These are phyloP conservation scores for Epiblema foenella DNA, from an alignment of 2,888 invertebrate genomes.

Conservation along the genomic window DNA sequence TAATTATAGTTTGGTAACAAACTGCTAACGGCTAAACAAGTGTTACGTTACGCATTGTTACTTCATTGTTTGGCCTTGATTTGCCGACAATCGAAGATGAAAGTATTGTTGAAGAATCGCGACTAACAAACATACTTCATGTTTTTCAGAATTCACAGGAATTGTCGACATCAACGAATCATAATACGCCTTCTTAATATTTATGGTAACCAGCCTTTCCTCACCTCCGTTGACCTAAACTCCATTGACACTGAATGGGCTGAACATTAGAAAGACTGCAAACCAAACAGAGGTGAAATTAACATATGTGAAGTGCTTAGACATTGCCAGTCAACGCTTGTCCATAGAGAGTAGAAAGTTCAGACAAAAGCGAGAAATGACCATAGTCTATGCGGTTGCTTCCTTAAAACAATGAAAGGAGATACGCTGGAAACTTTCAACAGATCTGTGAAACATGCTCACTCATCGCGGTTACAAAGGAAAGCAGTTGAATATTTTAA, in stretches of 20 bases:
- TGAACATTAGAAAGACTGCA: slow-evolving; percentile 55
- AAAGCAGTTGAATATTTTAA: slow-evolving; percentile 33
- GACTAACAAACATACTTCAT: slow-evolving; percentile 31
- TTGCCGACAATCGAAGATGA: slow-evolving; percentile 54
- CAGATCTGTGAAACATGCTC: slow-evolving; percentile 43
- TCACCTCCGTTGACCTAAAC: slow-evolving; percentile 7
- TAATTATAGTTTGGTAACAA: slow-evolving; percentile 52
- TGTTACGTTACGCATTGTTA: slow-evolving; percentile 51
- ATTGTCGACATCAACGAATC: neutral
- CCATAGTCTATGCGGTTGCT: slow-evolving; percentile 71
- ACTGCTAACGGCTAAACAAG: slow-evolving; percentile 58
- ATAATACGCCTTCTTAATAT: neutral
- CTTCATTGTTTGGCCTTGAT: slow-evolving; percentile 64
- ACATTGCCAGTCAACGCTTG: slow-evolving; percentile 65
- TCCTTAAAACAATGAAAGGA: slow-evolving; percentile 63
- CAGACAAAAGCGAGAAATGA: slow-evolving; percentile 72
- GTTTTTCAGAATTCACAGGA: neutral
- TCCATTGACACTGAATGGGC: slow-evolving; percentile 6
- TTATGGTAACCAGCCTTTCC: neutral
- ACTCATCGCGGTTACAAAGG: slow-evolving; percentile 42
- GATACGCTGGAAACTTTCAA: slow-evolving; percentile 58
- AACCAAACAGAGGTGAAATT: slow-evolving; percentile 59
- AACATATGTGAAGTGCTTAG: slow-evolving; percentile 66
- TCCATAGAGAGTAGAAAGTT: slow-evolving; percentile 77
- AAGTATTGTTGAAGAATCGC: slow-evolving; percentile 43